phyloP scores from a whole-genome alignment of 2,797 vertebrate genomes.

The Zenarchopterus dispar region DNA sequence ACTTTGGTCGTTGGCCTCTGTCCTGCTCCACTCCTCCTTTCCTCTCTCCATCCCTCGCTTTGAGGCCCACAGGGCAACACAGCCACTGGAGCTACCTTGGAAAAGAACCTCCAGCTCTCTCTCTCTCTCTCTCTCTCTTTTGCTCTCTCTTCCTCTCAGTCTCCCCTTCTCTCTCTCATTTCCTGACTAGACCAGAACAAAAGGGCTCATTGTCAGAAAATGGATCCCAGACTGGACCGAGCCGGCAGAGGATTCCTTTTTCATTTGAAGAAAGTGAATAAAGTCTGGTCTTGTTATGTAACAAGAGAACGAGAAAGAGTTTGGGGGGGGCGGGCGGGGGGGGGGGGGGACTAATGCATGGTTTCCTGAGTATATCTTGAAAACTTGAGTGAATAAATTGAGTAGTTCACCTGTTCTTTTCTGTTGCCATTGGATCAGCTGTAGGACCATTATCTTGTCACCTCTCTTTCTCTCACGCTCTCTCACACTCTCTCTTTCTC shows the following conservation, averaged over 20 bases:
- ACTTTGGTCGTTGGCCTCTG: constrained; percentile 30
- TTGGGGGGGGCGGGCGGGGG: neutral
- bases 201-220: constrained; percentile 80
- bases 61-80: constrained; percentile 50
- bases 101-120: constrained; percentile 25
- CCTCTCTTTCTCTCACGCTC: neutral
- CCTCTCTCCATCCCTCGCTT: constrained; percentile 48
- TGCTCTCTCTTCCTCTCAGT: neutral
- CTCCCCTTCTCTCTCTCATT: constrained; percentile 50
- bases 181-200: constrained; percentile 77
- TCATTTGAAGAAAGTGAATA: constrained; percentile 61
- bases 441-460: neutral
- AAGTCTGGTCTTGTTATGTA: constrained; percentile 62
- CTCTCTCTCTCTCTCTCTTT: constrained; percentile 2
- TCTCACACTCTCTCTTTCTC: too few relatives aligned
- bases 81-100: constrained; percentile 50
- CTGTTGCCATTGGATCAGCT: neutral
- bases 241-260: constrained; percentile 66
- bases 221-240: constrained; percentile 70
- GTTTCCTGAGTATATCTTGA: constrained; percentile 31
- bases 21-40: constrained; percentile 47
- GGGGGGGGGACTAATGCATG: constrained; percentile 31
- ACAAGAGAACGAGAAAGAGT: constrained; percentile 48
- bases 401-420: constrained; percentile 15
- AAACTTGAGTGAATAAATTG: constrained; percentile 33